Evolutionary conservation across 2,888 invertebrate genomes (phyloP).

Genomic region (Margaritifera margaritifera): DNA sequence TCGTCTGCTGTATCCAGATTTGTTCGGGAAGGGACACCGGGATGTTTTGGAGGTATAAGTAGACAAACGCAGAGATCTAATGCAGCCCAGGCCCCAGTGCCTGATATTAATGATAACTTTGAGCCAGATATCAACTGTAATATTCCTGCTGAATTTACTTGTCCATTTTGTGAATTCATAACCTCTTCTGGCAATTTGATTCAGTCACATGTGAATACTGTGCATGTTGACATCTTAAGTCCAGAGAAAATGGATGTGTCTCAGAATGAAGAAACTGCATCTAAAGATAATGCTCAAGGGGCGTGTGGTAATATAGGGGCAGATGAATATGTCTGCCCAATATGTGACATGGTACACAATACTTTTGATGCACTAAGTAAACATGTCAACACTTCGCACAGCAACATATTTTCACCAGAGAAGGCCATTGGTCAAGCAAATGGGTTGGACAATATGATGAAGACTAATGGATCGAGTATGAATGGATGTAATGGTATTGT

Average conservation of each 20-base stretch:
- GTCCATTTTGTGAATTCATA: slow-evolving; percentile 87
- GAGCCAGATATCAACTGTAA: slow-evolving; percentile 51
- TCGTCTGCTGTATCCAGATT: slow-evolving; percentile 6
- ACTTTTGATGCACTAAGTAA: slow-evolving; percentile 82
- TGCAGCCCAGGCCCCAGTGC: slow-evolving; percentile 19
- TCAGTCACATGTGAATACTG: slow-evolving; percentile 85
- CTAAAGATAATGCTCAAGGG: slow-evolving; percentile 2
- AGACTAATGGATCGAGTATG: slow-evolving; percentile 5
- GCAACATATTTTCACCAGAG: slow-evolving; percentile 84
- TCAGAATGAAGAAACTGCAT: neutral
- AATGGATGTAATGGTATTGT: slow-evolving; percentile 8
- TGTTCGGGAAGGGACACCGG: too few species aligned
- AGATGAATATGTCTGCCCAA: slow-evolving; percentile 81
- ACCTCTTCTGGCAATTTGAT: slow-evolving; percentile 84
- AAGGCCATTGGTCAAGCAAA: slow-evolving; percentile 34
- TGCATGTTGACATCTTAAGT: slow-evolving; percentile 78
- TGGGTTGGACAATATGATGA: slow-evolving; percentile 1
- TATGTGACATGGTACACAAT: slow-evolving; percentile 82
- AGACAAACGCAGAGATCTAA: too few species aligned
- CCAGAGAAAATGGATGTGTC: slow-evolving; percentile 31
- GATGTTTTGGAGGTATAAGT: too few species aligned
- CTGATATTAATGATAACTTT: slow-evolving; percentile 52
- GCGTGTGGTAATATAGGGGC: slow-evolving; percentile 6
- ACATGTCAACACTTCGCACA: slow-evolving; percentile 89
- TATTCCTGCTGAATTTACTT: slow-evolving; percentile 69